Percentiles rank a stretch among this genome's conserved stretches.
phyloP scores from a whole-genome alignment of 2,888 invertebrate species.

The Scaptomyza caliginosa region DNA sequence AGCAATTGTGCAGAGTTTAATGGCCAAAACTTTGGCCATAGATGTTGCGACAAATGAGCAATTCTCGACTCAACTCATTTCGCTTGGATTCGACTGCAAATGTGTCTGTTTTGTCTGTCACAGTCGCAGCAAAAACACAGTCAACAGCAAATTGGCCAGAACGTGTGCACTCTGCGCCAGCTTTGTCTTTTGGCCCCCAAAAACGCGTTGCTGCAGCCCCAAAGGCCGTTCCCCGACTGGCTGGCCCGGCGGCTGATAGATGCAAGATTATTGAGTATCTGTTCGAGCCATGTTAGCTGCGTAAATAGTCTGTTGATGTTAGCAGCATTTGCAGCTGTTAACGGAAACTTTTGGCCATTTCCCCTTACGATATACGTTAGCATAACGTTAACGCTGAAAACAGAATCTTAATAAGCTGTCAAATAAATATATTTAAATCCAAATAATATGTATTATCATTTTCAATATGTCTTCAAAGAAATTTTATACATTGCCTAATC shows the following conservation, averaged over 20 bases:
- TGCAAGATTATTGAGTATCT: not conserved
- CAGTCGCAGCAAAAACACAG: conserved; percentile 20
- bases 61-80: not conserved
- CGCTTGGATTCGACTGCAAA: conserved; percentile 36
- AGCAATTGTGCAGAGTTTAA: conserved; percentile 71
- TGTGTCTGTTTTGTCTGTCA: conserved; percentile 33
- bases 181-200: conserved; percentile 8
- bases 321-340: conserved; percentile 30
- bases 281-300: conserved; percentile 6
- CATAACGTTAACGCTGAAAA: not conserved
- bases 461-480: not conserved
- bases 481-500: not conserved
- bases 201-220: conserved; percentile 50
- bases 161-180: conserved; percentile 17
- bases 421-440: not conserved
- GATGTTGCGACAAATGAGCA: conserved; percentile 71
- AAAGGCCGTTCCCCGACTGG: conserved; percentile 60
- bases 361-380: conserved; percentile 72
- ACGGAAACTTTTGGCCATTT: conserved; percentile 30
- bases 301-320: conserved; percentile 1
- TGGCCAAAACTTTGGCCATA: conserved; percentile 74
- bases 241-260: conserved; percentile 22
- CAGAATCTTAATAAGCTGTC: not conserved
- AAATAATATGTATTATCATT: too few relatives aligned
- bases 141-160: conserved; percentile 23